Evolutionary conservation across 2,888 invertebrate genomes (phyloP), one percentile per base, ranked within the genome.

Genomic region (Tetramorium bicarinatum): DNA sequence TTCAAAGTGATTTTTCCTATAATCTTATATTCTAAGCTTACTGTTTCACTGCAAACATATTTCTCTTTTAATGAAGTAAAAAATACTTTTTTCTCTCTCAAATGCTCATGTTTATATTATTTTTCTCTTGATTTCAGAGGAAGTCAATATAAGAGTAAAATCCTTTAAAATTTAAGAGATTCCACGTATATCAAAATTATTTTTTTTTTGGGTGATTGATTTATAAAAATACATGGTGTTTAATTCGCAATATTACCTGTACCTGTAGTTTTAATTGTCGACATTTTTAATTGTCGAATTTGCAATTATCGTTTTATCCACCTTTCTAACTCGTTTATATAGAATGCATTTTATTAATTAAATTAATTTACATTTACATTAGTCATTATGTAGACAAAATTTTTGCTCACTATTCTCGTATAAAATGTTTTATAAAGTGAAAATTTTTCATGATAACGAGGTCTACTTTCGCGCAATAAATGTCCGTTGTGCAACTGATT

Each of bases 401-500:
- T 44, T 52, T 67, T 41, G 38, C 38, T 18, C 6, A 7, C 34
- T 44, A 3, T 13, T 34, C 3, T 1, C 15, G 18, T 25, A n/a
- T n/a, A 4, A 41, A 52, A 25, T 21, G 15, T 47, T 62, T 34
- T 15, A n/a, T 9, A 29, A 77, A 66, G 2, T 41, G n/a, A 4
- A 44, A 8, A 15, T 56, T 56, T 72, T 72, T 54, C 41, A 25
- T 11, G 25, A 54, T 25, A 66, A 66, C 41, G 41, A 54, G 52
- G 6, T 6, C 21, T 21, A 29, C 13, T 74, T n/a, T 54, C 25
- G 15, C n/a, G 25, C 13, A 25, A 76, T 49, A 62, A 77, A 66
- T 21, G 21, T 67, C 7, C n/a, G 52, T 76, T 76, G 38, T 52
- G 64, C 25, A 64, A 76, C 38, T 52, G 38, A 66, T 76, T 76